Percentiles rank a stretch among this genome's conserved stretches.
These are phyloP conservation scores for Baryphthengus martii DNA, from an alignment of 2,113 vertebrate genomes.

Conservation along the genomic window DNA sequence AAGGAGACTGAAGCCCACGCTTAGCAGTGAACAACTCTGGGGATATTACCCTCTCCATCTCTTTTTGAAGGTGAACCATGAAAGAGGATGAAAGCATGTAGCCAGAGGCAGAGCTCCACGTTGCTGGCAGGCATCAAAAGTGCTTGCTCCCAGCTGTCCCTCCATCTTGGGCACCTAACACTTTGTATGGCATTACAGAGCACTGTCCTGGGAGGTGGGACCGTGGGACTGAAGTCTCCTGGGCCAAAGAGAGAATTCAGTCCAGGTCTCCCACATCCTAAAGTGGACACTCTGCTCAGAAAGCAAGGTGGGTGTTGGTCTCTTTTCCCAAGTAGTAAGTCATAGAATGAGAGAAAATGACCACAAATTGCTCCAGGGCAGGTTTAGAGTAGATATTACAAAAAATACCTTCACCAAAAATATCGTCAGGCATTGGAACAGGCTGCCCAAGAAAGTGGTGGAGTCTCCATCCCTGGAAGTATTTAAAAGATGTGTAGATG, in stretches of 20 bases:
- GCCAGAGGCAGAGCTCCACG: background rate
- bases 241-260: background rate
- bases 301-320: background rate
- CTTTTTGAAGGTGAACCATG: background rate
- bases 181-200: background rate
- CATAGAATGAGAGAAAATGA: background rate
- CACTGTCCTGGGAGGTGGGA: background rate
- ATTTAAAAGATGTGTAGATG: background rate
- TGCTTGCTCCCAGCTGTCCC: background rate
- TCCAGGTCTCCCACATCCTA: background rate
- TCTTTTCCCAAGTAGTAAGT: background rate
- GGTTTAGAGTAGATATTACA: background rate
- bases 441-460: background rate
- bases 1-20: background rate
- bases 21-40: background rate
- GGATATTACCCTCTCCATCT: background rate
- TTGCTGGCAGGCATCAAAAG: background rate
- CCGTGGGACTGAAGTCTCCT: background rate
- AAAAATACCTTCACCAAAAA: background rate
- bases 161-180: background rate
- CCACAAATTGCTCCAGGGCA: background rate
- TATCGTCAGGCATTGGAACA: background rate
- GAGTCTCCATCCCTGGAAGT: background rate
- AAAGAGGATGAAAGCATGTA: background rate
- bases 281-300: background rate